Percentiles rank a stretch among this genome's conserved stretches.
Conservation (phyloP, 1,140 invertebrate genomes). For the Trachymyrmex cornetzi region DNA sequence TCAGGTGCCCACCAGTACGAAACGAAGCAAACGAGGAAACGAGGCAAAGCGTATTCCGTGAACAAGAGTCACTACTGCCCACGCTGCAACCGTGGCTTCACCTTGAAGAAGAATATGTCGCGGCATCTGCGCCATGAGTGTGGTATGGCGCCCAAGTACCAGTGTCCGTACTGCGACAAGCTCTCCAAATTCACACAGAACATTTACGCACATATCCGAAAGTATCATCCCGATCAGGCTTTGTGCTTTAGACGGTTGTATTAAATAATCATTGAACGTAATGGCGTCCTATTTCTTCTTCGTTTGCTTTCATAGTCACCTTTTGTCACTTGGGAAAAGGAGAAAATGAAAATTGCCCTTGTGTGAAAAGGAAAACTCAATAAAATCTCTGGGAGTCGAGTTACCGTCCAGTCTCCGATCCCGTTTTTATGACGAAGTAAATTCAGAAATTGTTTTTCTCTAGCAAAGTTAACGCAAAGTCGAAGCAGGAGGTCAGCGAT, state of each 20-base stretch:
- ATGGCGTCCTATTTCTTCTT: background rate
- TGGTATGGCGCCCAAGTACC: conserved; percentile 87
- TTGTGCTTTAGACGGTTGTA: conserved; percentile 69
- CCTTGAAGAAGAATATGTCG: conserved; percentile 86
- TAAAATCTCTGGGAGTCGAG: conserved; percentile 57
- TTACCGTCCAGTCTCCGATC: conserved; percentile 25
- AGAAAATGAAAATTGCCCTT: background rate
- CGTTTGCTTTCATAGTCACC: background rate
- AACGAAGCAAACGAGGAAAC: conserved; percentile 18
- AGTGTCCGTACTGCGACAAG: conserved; percentile 86
- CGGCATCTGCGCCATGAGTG: conserved; percentile 87
- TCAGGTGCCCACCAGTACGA: conserved; percentile 65
- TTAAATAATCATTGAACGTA: conserved; percentile 26
- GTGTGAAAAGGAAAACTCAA: conserved; percentile 33
- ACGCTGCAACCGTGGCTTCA: conserved; percentile 79
- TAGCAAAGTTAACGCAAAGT: background rate
- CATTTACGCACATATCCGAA: conserved; percentile 81
- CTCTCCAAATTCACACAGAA: conserved; percentile 83
- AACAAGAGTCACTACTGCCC: conserved; percentile 78
- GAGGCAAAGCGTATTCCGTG: conserved; percentile 67
- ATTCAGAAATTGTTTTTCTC: background rate
- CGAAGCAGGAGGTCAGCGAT: background rate
- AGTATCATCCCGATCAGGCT: conserved; percentile 72
- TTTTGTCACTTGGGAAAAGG: background rate
- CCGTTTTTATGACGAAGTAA: background rate